Conservation (phyloP, 2,888 invertebrate species). For the Miltochrista miniata region DNA sequence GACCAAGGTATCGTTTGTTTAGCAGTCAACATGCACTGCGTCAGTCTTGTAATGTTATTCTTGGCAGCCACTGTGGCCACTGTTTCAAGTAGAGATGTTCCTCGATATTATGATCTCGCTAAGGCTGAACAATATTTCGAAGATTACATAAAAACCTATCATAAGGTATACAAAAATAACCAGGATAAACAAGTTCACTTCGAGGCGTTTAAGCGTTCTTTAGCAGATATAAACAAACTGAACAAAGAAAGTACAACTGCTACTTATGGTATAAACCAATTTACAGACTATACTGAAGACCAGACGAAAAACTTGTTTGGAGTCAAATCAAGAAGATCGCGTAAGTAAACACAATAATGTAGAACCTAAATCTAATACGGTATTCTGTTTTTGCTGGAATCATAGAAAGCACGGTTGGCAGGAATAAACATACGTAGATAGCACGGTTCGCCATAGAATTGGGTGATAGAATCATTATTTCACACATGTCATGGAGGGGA, state of each 20-base stretch:
- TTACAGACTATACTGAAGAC: constrained; percentile 50
- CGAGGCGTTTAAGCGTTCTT: constrained; percentile 39
- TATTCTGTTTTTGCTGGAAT: too few relatives aligned
- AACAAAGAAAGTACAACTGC: constrained; percentile 27
- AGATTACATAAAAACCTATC: constrained; percentile 40
- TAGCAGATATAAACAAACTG: constrained; percentile 41
- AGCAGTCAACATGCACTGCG: too few relatives aligned
- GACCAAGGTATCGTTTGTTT: too few relatives aligned
- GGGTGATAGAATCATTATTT: too few relatives aligned
- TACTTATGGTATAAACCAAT: constrained; percentile 47
- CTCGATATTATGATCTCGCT: constrained; percentile 33
- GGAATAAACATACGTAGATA: too few relatives aligned
- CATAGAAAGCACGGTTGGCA: too few relatives aligned
- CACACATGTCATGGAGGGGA: too few relatives aligned
- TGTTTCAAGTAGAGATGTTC: too few relatives aligned
- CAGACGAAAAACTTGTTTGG: constrained; percentile 34
- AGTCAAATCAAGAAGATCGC: constrained; percentile 4
- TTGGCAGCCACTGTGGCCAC: too few relatives aligned
- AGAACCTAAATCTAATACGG: too few relatives aligned
- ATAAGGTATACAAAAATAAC: constrained; percentile 47
- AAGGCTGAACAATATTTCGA: constrained; percentile 43
- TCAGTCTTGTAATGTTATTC: too few relatives aligned
- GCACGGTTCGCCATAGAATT: too few relatives aligned
- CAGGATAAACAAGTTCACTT: constrained; percentile 46
- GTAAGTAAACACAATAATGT: constrained; percentile 19